Base-by-base conservation (phyloP, 2,888 invertebrate genomes). In the Zaprionus obscuricornis region DNA sequence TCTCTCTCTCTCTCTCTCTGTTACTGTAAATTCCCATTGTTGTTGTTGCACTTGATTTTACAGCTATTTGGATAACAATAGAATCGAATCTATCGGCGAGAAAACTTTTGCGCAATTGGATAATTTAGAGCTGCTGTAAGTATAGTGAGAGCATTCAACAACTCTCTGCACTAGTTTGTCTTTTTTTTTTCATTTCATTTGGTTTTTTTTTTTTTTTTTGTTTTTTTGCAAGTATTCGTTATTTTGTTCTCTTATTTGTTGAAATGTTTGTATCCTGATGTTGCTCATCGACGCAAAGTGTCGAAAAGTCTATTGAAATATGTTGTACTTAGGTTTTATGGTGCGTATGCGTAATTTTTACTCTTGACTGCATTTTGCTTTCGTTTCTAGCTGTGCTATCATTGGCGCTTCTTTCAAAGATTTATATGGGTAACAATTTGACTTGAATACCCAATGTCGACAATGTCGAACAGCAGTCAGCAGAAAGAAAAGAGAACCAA, bases 71-170 rank as follows among this genome's bases (percentile, higher is more conserved):
- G 89, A 90, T 72, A 75, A 87, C 62, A 92, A 92, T 88, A 70
- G 76, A 39, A 91, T 92, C 51, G 88, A 89, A 63, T 86, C 81
- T 22, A 90, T 92, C 69, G 89, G 88, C 27, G 89, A 90, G 56
- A 73, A 89, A 56, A 89, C 91, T 47, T 92, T 92, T 79, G 78
- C 87, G 8, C 83, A 88, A 56, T 86, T 92, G 64, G 88, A 89
- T 49, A 89, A 86, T 67, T 85, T 92, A 65, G 88, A 89, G 81
- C 88, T 90, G 60, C 75, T 92, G 92, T 92, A 89, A 90, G 92
- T 91, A 73, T 52, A 59, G 55, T 14, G 31, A 55, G 24, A 42
- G 16, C 8, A 29, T 16, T 16, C 29, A n/a, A 33, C 10, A n/a
- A 20, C 13, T 13, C 26, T 20, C 20, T 31, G 20, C 18, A 3